Evolutionary conservation across 2,888 invertebrate species (phyloP).

Genomic region (Drosophila meridionalis): DNA sequence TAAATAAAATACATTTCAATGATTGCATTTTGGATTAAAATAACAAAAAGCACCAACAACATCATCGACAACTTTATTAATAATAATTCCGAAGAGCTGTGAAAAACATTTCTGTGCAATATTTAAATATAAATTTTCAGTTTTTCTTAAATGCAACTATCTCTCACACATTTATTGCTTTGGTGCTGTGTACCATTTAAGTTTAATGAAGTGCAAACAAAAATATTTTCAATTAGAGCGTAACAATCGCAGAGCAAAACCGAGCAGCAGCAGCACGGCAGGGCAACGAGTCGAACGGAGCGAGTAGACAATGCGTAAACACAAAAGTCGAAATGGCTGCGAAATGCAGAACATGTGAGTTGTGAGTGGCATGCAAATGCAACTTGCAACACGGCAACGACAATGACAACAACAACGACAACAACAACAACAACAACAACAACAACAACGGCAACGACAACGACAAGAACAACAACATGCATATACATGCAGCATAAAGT

Average conservation of each 20-base stretch:
- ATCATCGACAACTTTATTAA: constrained; percentile 21
- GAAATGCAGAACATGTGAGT: constrained; percentile 60
- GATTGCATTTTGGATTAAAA: constrained; percentile 79
- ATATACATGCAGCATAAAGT: constrained; percentile 49
- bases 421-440: constrained; percentile 9
- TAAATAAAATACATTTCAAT: constrained; percentile 81
- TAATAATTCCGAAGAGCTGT: constrained; percentile 28
- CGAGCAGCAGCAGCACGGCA: constrained; percentile 1
- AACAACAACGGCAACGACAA: constrained; percentile 17
- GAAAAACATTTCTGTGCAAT: constrained; percentile 46
- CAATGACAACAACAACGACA: constrained; percentile 15
- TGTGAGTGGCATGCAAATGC: constrained; percentile 76
- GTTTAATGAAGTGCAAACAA: constrained; percentile 80
- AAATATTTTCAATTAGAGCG: constrained; percentile 76
- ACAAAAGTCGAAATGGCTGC: constrained; percentile 56
- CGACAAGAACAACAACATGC: constrained; percentile 20
- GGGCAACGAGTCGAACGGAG: constrained; percentile 23
- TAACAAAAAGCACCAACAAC: constrained; percentile 16
- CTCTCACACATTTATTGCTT: constrained; percentile 21
- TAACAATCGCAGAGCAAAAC: constrained; percentile 38
- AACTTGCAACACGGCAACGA: constrained; percentile 53
- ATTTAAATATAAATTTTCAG: constrained; percentile 21
- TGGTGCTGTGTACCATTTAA: constrained; percentile 45
- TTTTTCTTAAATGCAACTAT: constrained; percentile 24
- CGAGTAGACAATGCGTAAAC: constrained; percentile 46